Conservation (phyloP, 2,888 invertebrate genomes). For the Malachius bipustulatus region DNA sequence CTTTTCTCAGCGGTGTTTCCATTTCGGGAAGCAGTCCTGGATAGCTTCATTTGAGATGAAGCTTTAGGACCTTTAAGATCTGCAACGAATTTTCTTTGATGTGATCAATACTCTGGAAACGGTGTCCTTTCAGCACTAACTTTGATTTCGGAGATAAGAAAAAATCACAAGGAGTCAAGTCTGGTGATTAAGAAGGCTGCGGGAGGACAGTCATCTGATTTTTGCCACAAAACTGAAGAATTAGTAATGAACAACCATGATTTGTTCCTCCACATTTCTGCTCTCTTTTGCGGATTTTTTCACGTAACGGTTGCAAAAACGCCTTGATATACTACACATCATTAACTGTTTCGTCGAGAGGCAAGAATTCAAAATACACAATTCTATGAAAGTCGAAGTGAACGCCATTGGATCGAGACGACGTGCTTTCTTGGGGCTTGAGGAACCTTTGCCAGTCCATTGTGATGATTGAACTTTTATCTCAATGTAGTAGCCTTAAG, state of each 20-base stretch:
- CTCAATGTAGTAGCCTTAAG: slow-evolving; percentile 1
- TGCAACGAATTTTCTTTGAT: slow-evolving; percentile 1
- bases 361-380: slow-evolving; percentile 2
- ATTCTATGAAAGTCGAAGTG: slow-evolving; percentile 1
- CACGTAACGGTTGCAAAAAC: slow-evolving; percentile 1
- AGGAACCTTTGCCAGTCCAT: slow-evolving; percentile 5
- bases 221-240: slow-evolving; percentile 4
- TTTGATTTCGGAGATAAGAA: not conserved
- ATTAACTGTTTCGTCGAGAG: not conserved
- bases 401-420: slow-evolving; percentile 6
- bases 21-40: slow-evolving; percentile 8
- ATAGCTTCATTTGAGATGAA: slow-evolving; percentile 6
- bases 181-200: slow-evolving; percentile 3
- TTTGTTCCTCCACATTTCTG: not conserved
- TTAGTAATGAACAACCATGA: not conserved
- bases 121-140: slow-evolving; percentile 2
- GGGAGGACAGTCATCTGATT: slow-evolving; percentile 5
- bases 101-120: not conserved
- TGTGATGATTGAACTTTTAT: slow-evolving; percentile 7
- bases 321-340: slow-evolving; percentile 1
- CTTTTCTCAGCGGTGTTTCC: slow-evolving; percentile 5
- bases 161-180: slow-evolving; percentile 3
- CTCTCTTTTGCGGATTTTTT: not conserved
- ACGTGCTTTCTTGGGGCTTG: slow-evolving; percentile 7
- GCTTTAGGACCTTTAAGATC: not conserved